These are phyloP conservation scores for Xenus cinereus DNA, from an alignment of 2,113 vertebrate species.

Conservation along the genomic window DNA sequence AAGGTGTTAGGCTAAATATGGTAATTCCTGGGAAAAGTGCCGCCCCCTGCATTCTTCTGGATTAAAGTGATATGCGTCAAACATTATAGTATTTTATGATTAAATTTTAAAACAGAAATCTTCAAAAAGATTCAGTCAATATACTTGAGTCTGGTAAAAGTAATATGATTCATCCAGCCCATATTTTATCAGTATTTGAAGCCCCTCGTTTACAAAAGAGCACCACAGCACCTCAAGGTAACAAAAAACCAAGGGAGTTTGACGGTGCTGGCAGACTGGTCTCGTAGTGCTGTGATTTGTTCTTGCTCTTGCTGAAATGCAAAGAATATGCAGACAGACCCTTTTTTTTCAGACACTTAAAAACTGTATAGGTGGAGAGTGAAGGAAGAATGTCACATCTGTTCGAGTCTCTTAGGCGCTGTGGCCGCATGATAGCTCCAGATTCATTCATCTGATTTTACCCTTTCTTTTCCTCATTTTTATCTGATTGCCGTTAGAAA, in stretches of 20 bases:
- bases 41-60: not conserved
- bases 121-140: not conserved
- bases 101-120: not conserved
- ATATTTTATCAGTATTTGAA: not conserved
- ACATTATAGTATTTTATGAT: not conserved
- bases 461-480: conserved; percentile 51
- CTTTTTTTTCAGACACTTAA: not conserved
- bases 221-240: not conserved
- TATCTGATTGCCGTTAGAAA: conserved; percentile 15
- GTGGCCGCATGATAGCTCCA: not conserved
- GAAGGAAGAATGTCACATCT: not conserved
- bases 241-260: not conserved
- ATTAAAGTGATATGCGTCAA: not conserved
- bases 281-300: not conserved
- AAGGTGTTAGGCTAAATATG: not conserved
- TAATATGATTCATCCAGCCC: not conserved
- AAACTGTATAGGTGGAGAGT: not conserved
- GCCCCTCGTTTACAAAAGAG: not conserved
- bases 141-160: not conserved
- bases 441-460: conserved; percentile 10
- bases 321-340: not conserved
- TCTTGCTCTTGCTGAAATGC: not conserved
- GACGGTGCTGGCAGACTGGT: not conserved
- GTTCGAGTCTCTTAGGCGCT: not conserved
- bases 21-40: not conserved